Base-by-base conservation (phyloP, 2,113 vertebrate species). In the Caranx ignobilis region DNA sequence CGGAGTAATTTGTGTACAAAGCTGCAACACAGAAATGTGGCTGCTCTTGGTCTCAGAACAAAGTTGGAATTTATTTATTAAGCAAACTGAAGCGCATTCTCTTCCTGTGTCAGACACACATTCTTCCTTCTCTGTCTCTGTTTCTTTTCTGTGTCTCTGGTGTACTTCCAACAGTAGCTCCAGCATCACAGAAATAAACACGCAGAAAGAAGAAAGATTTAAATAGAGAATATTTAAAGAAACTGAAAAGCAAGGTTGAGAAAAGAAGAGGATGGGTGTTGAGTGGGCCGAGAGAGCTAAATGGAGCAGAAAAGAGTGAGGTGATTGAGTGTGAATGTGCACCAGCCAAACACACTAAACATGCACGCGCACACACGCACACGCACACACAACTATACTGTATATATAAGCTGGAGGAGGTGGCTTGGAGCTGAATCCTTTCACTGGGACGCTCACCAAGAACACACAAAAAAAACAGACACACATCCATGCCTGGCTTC, bases 61-160 rank as follows among this genome's bases (percentile, higher is more conserved):
- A 77, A 83, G 67, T 45, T 87, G 80, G 75, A 79, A 54, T 56
- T 72, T 62, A 54, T 84, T 77, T 62, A 72, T 78, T 66, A 64
- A 75, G 75, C 61, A 73, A 75, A 74, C 71, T 50, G 77, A 81
- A 65, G 79, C 56, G 26, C 41, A 59, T 59, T 55, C 52, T 54
- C n/a, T 39, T 68, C 69, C 56, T 19, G 56, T 83, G 64, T 79
- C 61, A 80, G 47, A 68, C 61, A 80, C 47, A 68, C 32, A 62
- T 37, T 82, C 77, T 71, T 60, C 43, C 37, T 26, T 75, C 43
- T n/a, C 55, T 18, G 65, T 48, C 41, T 88, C 74, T 83, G 83
- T 71, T 77, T 87, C 81, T 75, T 81, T 59, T 85, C 71, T 16
- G 45, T 6, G 45, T 83, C 85, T 74, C 85, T 82, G 87, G 70